Conservation (phyloP, 1,140 invertebrate species). For the Drosophila novamexicana region DNA sequence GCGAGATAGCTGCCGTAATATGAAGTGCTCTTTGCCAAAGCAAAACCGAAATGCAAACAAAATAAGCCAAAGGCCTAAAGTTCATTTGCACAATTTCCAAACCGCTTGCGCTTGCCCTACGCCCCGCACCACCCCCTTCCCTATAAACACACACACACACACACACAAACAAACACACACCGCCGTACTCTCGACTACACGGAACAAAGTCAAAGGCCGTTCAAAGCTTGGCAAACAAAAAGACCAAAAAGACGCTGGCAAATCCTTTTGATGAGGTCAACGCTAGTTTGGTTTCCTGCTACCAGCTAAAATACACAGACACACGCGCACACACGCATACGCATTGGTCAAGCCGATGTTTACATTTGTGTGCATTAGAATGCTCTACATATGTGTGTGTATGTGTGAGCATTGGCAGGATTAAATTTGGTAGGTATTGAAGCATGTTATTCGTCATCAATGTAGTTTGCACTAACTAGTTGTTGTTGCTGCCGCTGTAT, state of each 20-base stretch:
- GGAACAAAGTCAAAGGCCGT: constrained; percentile 73
- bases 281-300: constrained; percentile 68
- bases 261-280: constrained; percentile 83
- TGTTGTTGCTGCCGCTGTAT: constrained; percentile 46
- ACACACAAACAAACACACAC: neutral
- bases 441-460: constrained; percentile 83
- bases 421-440: constrained; percentile 83
- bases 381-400: constrained; percentile 12
- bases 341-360: constrained; percentile 45
- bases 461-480: constrained; percentile 79
- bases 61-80: constrained; percentile 80
- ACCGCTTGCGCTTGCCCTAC: constrained; percentile 24
- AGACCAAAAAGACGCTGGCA: constrained; percentile 81
- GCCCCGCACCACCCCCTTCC: neutral
- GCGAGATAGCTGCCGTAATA: constrained; percentile 13
- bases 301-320: constrained; percentile 34
- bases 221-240: constrained; percentile 73
- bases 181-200: constrained; percentile 11
- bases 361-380: constrained; percentile 35
- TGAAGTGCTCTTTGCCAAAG: constrained; percentile 28
- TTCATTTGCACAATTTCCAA: constrained; percentile 80
- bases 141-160: neutral
- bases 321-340: constrained; percentile 8
- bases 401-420: constrained; percentile 65
- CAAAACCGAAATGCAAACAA: constrained; percentile 79